Evolutionary conservation across 2,797 vertebrate species (phyloP).

Genomic region (Sarcophilus harrisii): DNA sequence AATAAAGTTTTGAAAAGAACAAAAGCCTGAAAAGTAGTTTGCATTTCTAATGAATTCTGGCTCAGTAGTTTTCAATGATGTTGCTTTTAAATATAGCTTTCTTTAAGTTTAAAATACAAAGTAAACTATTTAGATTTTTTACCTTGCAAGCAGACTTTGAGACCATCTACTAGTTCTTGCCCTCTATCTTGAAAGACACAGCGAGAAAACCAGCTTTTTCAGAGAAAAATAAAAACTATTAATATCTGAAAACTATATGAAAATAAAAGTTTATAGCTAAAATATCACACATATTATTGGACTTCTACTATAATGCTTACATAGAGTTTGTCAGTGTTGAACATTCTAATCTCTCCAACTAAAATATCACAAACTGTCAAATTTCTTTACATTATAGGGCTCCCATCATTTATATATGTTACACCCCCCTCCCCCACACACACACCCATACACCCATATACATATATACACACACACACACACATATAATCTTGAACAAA

Average conservation of each 20-base stretch:
- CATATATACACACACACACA: too few relatives aligned
- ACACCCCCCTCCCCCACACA: too few relatives aligned
- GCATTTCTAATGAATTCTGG: neutral
- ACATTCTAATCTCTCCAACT: neutral
- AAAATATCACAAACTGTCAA: neutral
- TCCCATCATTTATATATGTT: too few relatives aligned
- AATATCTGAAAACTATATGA: neutral
- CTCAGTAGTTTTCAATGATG: neutral
- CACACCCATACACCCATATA: neutral
- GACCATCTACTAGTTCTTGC: slow-evolving; percentile 95
- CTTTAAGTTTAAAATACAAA: neutral
- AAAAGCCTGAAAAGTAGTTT: neutral
- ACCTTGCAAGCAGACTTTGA: slow-evolving; percentile 92
- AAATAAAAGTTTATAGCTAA: neutral
- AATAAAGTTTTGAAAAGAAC: neutral
- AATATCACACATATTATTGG: neutral
- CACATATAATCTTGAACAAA: neutral
- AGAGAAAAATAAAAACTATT: slow-evolving; percentile 13
- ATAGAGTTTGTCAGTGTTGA: neutral
- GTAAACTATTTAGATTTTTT: slow-evolving; percentile 45
- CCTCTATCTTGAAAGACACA: slow-evolving; percentile 93
- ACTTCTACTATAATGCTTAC: neutral
- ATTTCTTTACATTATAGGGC: neutral
- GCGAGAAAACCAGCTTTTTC: slow-evolving; percentile 95
- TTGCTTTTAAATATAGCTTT: neutral